Evolutionary conservation across 2,797 vertebrate species (phyloP), one percentile per base, ranked within the genome.

Genomic region (Odontamblyopus rebecca): DNA sequence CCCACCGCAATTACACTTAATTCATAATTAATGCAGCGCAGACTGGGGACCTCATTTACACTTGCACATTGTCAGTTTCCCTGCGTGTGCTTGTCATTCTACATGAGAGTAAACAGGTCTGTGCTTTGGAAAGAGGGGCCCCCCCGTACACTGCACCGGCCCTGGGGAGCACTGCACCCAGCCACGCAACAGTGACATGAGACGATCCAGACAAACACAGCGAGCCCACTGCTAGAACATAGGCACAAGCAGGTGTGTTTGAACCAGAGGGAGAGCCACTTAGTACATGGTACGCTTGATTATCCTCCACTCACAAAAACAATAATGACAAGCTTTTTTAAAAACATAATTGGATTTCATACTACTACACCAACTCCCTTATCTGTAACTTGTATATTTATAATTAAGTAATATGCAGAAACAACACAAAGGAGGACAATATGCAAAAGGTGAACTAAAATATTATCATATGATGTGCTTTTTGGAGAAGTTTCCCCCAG

Each of bases 21-120:
- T 93, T 94, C 89, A 93, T 94, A 94, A 94, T 94, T 93, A 93
- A 94, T 94, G 93, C 72, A 32, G 73, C 86, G 86, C 85, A 91
- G 92, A 85, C 90, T 91, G 88, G 90, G 92, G 93, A 93, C 91
- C 91, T 93, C 90, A 93, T 93, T 93, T 93, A 93, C 89, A 93
- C 87, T 89, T 87, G 87, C 91, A 85, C 89, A 85, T 91, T 92
- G 89, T 92, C 91, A 86, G 84, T 85, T 89, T 83, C 82, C 85
- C 87, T 91, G 89, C 89, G 88, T 90, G 90, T 88, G 91, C 90
- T 91, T 94, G 93, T 94, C 93, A 89, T 89, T 85, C 85, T 83
- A 85, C 86, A 92, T 93, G 82, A 91, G 79, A 76, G 91, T 92
- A 94, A 93, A 93, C 92, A 93, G 67, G 82, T 72, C 72, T 83